These are phyloP conservation scores for Meteorus sp. DNA, from an alignment of 1,140 invertebrate genomes.

Conservation along the genomic window DNA sequence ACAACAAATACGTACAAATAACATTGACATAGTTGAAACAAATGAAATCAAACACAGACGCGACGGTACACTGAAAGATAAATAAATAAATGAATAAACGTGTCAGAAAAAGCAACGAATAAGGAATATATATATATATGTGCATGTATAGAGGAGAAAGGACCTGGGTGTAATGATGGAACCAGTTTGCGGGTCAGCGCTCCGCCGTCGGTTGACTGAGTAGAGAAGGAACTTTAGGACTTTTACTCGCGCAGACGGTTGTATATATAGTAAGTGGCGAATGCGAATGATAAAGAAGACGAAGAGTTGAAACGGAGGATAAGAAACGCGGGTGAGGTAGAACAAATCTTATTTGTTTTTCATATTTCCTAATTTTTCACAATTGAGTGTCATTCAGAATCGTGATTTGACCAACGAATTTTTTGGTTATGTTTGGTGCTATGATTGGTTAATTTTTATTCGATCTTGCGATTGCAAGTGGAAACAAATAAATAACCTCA, in stretches of 20 bases:
- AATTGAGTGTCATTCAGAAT: too few relatives aligned
- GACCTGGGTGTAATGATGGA: slow-evolving; percentile 31
- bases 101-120: background rate
- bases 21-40: too few relatives aligned
- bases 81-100: background rate
- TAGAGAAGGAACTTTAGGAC: slow-evolving; percentile 15
- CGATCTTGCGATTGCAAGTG: too few relatives aligned
- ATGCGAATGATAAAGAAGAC: background rate
- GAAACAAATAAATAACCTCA: too few relatives aligned
- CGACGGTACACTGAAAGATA: background rate
- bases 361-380: too few relatives aligned
- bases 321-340: too few relatives aligned
- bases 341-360: too few relatives aligned
- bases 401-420: too few relatives aligned
- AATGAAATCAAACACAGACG: too few relatives aligned
- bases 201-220: slow-evolving; percentile 24
- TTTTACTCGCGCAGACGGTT: background rate
- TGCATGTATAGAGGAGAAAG: slow-evolving; percentile 1
- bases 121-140: background rate
- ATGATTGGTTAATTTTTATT: too few relatives aligned
- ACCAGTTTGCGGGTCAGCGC: slow-evolving; percentile 36
- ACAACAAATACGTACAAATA: too few relatives aligned
- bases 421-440: too few relatives aligned
- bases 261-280: background rate
- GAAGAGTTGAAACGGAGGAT: background rate